A percentile compares a stretch with the other conserved stretches of the same genome.
These are phyloP conservation scores for Herminia tarsipennalis DNA, from an alignment of 2,888 invertebrate species.

Conservation along the genomic window DNA sequence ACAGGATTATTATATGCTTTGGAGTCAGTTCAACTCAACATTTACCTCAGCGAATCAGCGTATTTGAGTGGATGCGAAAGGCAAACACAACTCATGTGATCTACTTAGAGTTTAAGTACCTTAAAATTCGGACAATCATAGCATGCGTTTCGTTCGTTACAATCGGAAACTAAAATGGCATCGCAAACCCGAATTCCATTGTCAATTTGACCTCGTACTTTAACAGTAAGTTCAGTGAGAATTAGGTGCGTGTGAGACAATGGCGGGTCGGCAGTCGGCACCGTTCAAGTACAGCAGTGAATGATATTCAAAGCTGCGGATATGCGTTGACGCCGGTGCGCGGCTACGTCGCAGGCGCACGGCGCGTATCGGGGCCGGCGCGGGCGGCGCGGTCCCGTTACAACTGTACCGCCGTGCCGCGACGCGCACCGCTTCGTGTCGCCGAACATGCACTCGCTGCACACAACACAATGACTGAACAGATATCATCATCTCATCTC, in stretches of 20 bases:
- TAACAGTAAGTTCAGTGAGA: constrained; percentile 5
- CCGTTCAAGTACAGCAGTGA: constrained; percentile 5
- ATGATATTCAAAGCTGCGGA: constrained; percentile 7
- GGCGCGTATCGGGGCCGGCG: constrained; percentile 36
- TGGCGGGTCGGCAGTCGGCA: constrained; percentile 4
- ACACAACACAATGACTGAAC: constrained; percentile 12
- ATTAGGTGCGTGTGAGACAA: constrained; percentile 6
- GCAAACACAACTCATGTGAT: no score
- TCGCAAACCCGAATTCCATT: background rate
- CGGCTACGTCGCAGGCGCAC: constrained; percentile 13
- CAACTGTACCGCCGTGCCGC: constrained; percentile 40
- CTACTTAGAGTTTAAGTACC: no score
- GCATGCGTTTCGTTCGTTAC: background rate
- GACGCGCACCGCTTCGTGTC: constrained; percentile 12
- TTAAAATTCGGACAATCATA: no score
- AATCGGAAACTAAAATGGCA: background rate
- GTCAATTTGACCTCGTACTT: constrained; percentile 9
- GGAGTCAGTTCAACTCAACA: no score
- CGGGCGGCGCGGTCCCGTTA: constrained; percentile 34
- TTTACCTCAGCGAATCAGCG: no score
- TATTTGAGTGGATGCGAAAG: no score
- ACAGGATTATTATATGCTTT: no score
- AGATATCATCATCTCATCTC: background rate
- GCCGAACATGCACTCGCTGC: constrained; percentile 13
- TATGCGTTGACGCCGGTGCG: constrained; percentile 1